Base-by-base conservation (phyloP, 2,797 vertebrate genomes). In the Spinus pinus region DNA sequence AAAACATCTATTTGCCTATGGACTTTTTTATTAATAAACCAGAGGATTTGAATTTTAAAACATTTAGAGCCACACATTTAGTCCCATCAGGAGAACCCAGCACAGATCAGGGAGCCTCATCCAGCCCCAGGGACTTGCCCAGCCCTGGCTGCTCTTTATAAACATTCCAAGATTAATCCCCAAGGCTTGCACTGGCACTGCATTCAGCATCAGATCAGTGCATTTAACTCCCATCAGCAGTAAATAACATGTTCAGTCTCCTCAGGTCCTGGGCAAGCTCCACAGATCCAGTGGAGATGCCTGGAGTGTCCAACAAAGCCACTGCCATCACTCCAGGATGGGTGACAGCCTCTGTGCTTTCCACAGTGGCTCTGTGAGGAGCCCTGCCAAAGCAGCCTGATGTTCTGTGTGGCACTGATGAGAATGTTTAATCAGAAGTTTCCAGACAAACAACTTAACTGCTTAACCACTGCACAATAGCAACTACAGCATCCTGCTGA, bases 381-480 rank as follows among this genome's bases (percentile, higher is more conserved):
- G 79, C 67, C 5, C 12, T 58, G 85, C 91, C 91, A 95, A 35
- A 78, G 79, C 69, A 64, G 37, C 58, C n/a, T 9, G 1, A 65
- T 41, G 69, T 7, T 62, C 50, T 66, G n/a, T 0, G 4, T 6
- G 49, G 64, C 18, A 56, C 54, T 21, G 73, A 84, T 12, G 60
- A 77, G 80, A 94, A 86, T 70, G 30, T 3, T 39, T 70, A 49
- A 93, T 57, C 77, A 86, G 35, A 54, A 54, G 58, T 35, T 90
- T 77, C 64, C 83, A 88, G 77, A 70, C 86, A 37, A 86, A 72
- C 39, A 54, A 58, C 24, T 94, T 62, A 86, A 92, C 80, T 77
- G 54, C 67, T 88, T 81, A 79, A 84, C 44, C 70, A 60, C 90
- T n/a, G 56, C 78, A 81, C 56, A 62, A 57, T 0, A 70, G 88